Percentiles rank a stretch among this genome's conserved stretches.
phyloP scores from a whole-genome alignment of 2,888 invertebrate genomes.

The Hydropsyche betteni region DNA sequence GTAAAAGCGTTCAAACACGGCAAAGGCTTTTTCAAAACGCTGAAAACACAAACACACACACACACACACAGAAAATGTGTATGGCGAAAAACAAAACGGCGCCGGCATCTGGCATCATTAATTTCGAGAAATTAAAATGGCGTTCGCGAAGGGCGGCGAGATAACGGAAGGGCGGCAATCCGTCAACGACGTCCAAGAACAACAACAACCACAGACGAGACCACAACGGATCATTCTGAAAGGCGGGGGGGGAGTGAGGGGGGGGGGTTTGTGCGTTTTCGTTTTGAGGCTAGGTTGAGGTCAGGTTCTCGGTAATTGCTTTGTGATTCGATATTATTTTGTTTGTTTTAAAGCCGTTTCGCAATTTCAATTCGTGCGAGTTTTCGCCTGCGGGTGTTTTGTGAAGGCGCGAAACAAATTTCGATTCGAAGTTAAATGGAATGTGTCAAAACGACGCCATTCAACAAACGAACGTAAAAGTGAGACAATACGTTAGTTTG shows the following conservation, averaged over 20 bases:
- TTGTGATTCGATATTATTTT: no score
- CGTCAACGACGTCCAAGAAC: slow-evolving; percentile 33
- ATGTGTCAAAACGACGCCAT: no score
- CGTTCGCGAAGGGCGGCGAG: slow-evolving; percentile 34
- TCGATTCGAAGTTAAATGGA: no score
- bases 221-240: neutral
- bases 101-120: slow-evolving; percentile 45
- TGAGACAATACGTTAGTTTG: no score
- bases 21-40: neutral
- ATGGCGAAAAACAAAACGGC: slow-evolving; percentile 4
- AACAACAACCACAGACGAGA: slow-evolving; percentile 13
- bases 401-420: no score
- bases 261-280: neutral
- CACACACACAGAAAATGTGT: neutral
- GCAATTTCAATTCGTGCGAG: no score
- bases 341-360: no score
- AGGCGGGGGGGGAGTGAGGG: slow-evolving; percentile 28
- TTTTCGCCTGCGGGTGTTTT: no score
- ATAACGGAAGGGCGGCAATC: slow-evolving; percentile 25
- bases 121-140: slow-evolving; percentile 50
- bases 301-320: no score
- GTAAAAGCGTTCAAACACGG: slow-evolving; percentile 11
- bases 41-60: no score
- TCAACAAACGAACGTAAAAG: no score
- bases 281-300: no score